Percentiles rank a stretch among this genome's conserved stretches.
These are phyloP conservation scores for Ailuropoda melanoleuca DNA, from an alignment of 2,113 vertebrate species.

Conservation along the genomic window DNA sequence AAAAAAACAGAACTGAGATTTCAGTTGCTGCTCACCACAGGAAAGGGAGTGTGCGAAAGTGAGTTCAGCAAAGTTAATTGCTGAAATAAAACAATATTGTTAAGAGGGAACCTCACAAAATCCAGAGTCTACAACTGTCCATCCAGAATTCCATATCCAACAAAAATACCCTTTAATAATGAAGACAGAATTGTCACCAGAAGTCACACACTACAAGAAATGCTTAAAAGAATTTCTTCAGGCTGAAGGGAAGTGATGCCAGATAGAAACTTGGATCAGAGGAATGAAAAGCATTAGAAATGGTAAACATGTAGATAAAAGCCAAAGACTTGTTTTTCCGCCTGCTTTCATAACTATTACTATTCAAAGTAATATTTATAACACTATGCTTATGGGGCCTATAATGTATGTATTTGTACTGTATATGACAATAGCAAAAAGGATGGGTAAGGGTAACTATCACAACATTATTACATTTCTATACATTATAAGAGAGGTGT, in stretches of 20 bases:
- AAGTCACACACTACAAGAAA: background rate
- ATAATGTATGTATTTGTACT: background rate
- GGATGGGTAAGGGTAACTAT: background rate
- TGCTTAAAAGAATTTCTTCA: background rate
- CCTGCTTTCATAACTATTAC: constrained; percentile 3
- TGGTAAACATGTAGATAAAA: background rate
- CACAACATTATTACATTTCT: background rate
- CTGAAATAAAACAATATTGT: constrained; percentile 1
- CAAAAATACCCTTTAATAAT: background rate
- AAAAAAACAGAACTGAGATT: background rate
- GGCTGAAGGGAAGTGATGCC: background rate
- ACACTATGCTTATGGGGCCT: background rate
- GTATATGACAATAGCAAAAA: background rate
- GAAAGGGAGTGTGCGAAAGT: background rate
- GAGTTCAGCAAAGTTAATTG: background rate
- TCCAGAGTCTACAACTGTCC: background rate
- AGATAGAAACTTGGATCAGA: background rate
- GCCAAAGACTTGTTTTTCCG: background rate
- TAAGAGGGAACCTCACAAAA: background rate
- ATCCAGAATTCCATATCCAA: background rate
- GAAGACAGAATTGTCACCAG: background rate
- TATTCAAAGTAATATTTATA: constrained; percentile 24
- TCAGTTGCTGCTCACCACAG: background rate
- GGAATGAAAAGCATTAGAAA: constrained; percentile 22
- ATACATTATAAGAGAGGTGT: background rate